Percentiles rank a stretch among this genome's conserved stretches.
Evolutionary conservation across 2,797 vertebrate genomes (phyloP).

Genomic region (Coccyzus lansbergi): DNA sequence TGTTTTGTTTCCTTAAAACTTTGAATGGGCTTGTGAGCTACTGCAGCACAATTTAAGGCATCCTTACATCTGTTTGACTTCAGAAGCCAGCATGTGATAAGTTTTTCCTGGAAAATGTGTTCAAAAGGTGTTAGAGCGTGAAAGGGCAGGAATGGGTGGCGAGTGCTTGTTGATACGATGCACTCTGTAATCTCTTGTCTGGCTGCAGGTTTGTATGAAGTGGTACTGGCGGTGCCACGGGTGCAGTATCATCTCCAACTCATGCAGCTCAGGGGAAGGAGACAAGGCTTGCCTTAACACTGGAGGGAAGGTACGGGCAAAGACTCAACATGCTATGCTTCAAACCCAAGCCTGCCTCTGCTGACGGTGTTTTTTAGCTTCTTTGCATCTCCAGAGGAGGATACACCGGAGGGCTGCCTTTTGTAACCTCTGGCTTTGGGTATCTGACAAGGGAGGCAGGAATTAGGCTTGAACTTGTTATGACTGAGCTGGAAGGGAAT

Average conservation of each 20-base stretch:
- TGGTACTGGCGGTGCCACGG: neutral
- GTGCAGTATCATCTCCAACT: neutral
- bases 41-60: neutral
- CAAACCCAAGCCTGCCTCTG: neutral
- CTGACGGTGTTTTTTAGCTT: neutral
- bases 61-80: neutral
- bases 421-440: neutral
- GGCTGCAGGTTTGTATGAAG: neutral
- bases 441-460: neutral
- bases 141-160: neutral
- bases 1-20: conserved; percentile 16
- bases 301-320: neutral
- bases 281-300: neutral
- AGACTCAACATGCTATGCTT: neutral
- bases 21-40: neutral
- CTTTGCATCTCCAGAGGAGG: neutral
- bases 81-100: accelerated
- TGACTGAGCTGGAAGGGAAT: neutral
- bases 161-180: neutral
- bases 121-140: neutral
- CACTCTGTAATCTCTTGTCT: neutral
- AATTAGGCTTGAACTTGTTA: neutral
- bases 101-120: neutral
- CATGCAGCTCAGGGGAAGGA: neutral
- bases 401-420: neutral